Evolutionary conservation across 1,140 invertebrate species (phyloP), one percentile per base, ranked within the genome.

Genomic region (Lordiphosa mommai): DNA sequence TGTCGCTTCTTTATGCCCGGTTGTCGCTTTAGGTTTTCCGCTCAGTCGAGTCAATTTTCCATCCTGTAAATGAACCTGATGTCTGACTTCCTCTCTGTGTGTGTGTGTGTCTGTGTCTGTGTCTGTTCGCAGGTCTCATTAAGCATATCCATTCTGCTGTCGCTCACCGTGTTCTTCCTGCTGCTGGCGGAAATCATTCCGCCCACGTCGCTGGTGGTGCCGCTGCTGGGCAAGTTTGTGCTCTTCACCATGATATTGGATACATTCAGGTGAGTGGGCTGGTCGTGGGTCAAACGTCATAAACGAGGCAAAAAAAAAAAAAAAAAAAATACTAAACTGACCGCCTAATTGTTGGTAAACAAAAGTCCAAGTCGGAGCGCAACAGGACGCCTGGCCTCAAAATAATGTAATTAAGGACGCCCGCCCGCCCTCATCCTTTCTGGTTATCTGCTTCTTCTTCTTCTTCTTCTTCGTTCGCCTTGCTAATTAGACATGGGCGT

Each of bases 241-340:
- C 93, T 99, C 51, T 99, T 99, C 92, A 99, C 99, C 43, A 99
- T 99, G 97, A 98, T 99, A 85, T 92, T 99, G 67, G 98, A 99
- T 88, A 97, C 96, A 36, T 95, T 97, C 90, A 99, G 98, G 93
- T 96, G 90, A 90, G 89, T 88, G 40, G 16, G 29, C 7, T 36
- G 8, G 7, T 12, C 34, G 30, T 10, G 29, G 27, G 34, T 51
- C 64, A 44, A 59, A 71, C 51, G 52, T 64, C 56, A 47, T 76
- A 82, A 82, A 72, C 68, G 71, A 38, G 48, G 70, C 67, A 76
- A 6, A 3, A 27, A 1, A 1, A 6, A 27, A 27, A 27, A 7
- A 27, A 27, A 27, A 44, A 40, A 46, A 44, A 16, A 50, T 49
- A 46, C 50, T 63, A 49, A 48, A 61, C 65, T 72, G 60, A 37